phyloP scores from a whole-genome alignment of 2,797 vertebrate genomes.

The Rhabdomys pumilio region DNA sequence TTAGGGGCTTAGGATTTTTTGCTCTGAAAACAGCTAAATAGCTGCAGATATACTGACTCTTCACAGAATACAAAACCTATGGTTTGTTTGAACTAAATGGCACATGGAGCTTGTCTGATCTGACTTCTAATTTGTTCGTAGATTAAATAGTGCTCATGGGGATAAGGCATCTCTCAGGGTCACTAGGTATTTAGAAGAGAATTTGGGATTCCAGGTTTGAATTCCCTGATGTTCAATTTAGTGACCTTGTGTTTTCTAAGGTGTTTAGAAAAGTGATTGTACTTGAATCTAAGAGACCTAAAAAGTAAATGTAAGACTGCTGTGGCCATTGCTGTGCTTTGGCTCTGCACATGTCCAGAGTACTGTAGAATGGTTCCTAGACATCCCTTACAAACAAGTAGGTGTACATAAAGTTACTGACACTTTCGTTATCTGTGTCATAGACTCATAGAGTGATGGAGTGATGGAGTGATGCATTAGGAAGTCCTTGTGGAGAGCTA shows the following conservation, averaged over 20 bases:
- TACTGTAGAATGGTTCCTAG: not conserved
- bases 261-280: not conserved
- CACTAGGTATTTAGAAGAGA: not conserved
- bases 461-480: not conserved
- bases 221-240: not conserved
- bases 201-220: not conserved
- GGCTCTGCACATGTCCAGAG: not conserved
- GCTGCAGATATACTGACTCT: not conserved
- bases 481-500: not conserved
- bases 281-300: not conserved
- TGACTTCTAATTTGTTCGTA: not conserved
- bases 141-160: not conserved
- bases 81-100: not conserved
- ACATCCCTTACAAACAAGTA: not conserved
- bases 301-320: not conserved
- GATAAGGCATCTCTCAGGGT: not conserved
- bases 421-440: not conserved
- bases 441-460: not conserved
- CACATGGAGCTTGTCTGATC: not conserved
- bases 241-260: not conserved
- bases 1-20: not conserved
- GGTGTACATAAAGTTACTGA: not conserved
- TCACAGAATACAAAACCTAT: not conserved
- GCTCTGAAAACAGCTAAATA: not conserved
- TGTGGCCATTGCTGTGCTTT: not conserved